phyloP scores from a whole-genome alignment of 2,888 invertebrate species.

The Pristionchus exspectatus region DNA sequence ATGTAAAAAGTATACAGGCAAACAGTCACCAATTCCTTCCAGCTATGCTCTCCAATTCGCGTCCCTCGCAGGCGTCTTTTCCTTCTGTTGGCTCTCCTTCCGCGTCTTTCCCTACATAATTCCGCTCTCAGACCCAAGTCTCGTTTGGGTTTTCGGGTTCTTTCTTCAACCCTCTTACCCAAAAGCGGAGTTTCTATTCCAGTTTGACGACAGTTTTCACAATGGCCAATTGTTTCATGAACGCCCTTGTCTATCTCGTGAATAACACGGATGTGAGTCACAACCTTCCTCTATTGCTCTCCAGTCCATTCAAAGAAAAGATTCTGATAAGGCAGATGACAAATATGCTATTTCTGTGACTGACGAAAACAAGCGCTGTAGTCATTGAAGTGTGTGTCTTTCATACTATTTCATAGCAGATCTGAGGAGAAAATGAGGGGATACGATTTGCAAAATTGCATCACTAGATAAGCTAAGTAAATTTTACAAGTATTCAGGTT shows the following conservation, averaged over 20 bases:
- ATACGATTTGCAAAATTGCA: too few species aligned
- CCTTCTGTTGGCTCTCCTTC: conserved; percentile 17
- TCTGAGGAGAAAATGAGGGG: too few species aligned
- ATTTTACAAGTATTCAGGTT: neutral
- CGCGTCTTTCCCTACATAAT: neutral
- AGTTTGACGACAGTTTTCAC: neutral
- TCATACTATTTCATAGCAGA: too few species aligned
- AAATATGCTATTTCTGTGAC: neutral
- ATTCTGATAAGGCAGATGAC: neutral
- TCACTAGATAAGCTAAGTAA: too few species aligned
- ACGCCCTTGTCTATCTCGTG: neutral
- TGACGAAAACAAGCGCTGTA: neutral
- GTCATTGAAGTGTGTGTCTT: too few species aligned
- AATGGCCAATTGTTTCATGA: neutral
- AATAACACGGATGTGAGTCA: neutral
- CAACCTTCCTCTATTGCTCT: neutral
- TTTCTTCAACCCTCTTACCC: too few species aligned
- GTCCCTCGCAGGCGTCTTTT: neutral
- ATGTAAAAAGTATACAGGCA: too few species aligned
- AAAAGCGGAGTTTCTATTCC: too few species aligned
- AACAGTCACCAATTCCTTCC: too few species aligned
- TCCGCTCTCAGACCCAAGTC: conserved; percentile 2
- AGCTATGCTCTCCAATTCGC: neutral
- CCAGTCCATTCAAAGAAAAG: neutral
- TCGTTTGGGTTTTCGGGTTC: neutral